Evolutionary conservation across 2,797 vertebrate species (phyloP).

Genomic region (Oophaga sylvatica): DNA sequence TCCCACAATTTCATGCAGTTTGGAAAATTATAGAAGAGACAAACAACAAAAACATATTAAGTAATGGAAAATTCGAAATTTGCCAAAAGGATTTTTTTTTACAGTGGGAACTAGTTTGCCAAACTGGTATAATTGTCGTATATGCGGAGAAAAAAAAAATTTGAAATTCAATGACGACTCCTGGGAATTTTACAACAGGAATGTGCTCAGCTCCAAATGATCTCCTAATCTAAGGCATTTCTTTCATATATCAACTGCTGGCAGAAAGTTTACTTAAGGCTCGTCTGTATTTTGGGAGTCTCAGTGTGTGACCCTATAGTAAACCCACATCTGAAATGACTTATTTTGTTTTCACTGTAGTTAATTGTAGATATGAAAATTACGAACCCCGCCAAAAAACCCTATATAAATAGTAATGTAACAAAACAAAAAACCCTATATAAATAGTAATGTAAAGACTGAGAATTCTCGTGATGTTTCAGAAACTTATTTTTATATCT

Average conservation of each 20-base stretch:
- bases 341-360: not conserved
- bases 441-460: constrained; percentile 25
- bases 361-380: not conserved
- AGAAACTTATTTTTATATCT: constrained; percentile 1
- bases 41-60: constrained; percentile 18
- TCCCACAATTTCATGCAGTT: not conserved
- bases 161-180: not conserved
- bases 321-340: not conserved
- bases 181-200: not conserved
- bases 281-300: not conserved
- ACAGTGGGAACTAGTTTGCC: not conserved
- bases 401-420: constrained; percentile 17
- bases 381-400: not conserved
- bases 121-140: constrained; percentile 9
- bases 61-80: constrained; percentile 30
- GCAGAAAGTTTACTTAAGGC: constrained; percentile 14
- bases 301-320: not conserved
- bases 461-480: constrained; percentile 14
- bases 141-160: not conserved
- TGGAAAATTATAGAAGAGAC: not conserved
- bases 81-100: constrained; percentile 10
- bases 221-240: constrained; percentile 5
- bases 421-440: not conserved
- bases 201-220: constrained; percentile 7
- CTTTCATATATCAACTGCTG: constrained; percentile 29